Evolutionary conservation across 2,113 vertebrate genomes (phyloP).

Genomic region (Brachirus orientalis): DNA sequence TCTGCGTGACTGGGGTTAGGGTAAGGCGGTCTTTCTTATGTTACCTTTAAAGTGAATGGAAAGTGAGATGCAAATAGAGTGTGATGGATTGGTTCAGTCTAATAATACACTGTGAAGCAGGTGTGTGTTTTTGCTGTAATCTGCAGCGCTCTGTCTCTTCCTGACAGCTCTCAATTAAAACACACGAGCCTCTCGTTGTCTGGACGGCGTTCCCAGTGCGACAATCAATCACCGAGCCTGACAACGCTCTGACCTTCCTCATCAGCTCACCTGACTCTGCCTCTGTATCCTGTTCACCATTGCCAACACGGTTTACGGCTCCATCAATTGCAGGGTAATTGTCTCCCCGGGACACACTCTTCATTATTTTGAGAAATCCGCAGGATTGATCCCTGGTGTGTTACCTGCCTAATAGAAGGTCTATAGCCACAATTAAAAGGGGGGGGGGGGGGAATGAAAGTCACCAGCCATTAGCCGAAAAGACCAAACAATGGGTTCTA

Average conservation of each 20-base stretch:
- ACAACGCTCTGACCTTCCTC: conserved; percentile 47
- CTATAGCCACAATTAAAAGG: conserved; percentile 47
- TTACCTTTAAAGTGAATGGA: too few species aligned
- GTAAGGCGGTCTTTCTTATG: too few species aligned
- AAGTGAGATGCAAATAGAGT: too few species aligned
- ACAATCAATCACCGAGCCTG: conserved; percentile 44
- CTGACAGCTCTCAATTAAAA: conserved; percentile 40
- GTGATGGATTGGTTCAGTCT: too few species aligned
- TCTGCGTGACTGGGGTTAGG: too few species aligned
- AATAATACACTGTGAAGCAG: neutral
- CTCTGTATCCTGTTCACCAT: conserved; percentile 19
- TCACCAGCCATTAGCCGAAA: conserved; percentile 52
- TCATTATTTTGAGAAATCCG: conserved; percentile 63
- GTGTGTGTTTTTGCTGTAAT: conserved; percentile 13
- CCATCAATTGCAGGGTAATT: conserved; percentile 60
- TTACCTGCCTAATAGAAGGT: conserved; percentile 53
- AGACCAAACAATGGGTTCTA: conserved; percentile 33
- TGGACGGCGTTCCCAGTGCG: conserved; percentile 26
- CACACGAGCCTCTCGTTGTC: neutral
- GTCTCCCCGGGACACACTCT: conserved; percentile 41
- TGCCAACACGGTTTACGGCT: conserved; percentile 43
- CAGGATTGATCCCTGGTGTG: conserved; percentile 35
- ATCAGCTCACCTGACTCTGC: conserved; percentile 28
- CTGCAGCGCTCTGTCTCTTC: conserved; percentile 1
- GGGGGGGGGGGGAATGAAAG: conserved; percentile 41